Conservation (phyloP, 2,113 vertebrate genomes). For the Collichthys lucidus region DNA sequence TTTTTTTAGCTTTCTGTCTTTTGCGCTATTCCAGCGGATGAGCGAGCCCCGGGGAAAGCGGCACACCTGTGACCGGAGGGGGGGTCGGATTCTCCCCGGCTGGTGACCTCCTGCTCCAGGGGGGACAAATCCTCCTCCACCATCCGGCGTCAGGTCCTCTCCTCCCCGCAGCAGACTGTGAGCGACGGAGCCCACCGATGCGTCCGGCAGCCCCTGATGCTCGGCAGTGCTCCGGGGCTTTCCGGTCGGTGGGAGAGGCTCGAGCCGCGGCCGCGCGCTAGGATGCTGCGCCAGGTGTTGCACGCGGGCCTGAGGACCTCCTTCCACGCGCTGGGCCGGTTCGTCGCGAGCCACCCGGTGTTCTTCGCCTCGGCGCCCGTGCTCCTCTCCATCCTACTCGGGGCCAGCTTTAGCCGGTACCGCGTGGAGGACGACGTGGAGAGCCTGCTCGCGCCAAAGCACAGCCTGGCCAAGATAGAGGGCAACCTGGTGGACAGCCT, state of each 20-base stretch:
- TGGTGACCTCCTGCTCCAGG: slow-evolving; percentile 60
- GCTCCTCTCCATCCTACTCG: slow-evolving; percentile 95
- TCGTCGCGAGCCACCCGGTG: slow-evolving; percentile 96
- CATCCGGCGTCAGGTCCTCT: slow-evolving; percentile 34
- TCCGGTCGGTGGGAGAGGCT: slow-evolving; percentile 89
- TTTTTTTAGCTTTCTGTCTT: slow-evolving; percentile 19
- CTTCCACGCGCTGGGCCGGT: slow-evolving; percentile 93
- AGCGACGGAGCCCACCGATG: slow-evolving; percentile 59
- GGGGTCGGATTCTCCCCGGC: slow-evolving; percentile 54
- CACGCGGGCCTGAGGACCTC: slow-evolving; percentile 94
- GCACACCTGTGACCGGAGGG: slow-evolving; percentile 56
- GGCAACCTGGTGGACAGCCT: slow-evolving; percentile 97
- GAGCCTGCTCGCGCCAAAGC: slow-evolving; percentile 94
- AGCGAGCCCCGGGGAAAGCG: slow-evolving; percentile 30
- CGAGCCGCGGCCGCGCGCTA: slow-evolving; percentile 90
- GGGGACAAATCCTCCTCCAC: slow-evolving; percentile 33
- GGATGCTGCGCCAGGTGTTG: slow-evolving; percentile 93
- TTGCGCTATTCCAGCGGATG: slow-evolving; percentile 55
- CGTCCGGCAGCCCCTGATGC: slow-evolving; percentile 86
- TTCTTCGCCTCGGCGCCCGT: slow-evolving; percentile 96
- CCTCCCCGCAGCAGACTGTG: background rate
- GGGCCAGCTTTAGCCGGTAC: slow-evolving; percentile 97
- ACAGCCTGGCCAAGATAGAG: slow-evolving; percentile 98
- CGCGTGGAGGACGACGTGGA: slow-evolving; percentile 95
- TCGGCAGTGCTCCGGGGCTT: slow-evolving; percentile 81